A percentile compares a stretch with the other conserved stretches of the same genome.
Conservation (phyloP, 2,888 invertebrate genomes). For the Pegoplata infirma region DNA sequence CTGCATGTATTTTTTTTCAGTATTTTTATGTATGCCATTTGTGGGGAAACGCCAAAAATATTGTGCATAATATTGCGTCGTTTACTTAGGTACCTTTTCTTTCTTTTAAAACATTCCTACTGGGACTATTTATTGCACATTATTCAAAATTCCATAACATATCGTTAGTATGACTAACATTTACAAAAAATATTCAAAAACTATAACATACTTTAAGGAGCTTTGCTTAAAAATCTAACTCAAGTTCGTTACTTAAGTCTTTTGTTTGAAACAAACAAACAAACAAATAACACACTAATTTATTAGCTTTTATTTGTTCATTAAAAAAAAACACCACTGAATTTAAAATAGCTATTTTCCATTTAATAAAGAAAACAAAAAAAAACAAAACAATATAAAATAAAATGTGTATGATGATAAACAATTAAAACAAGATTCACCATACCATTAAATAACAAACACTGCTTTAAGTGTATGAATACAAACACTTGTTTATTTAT, state of each 20-base stretch:
- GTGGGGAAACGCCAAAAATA: too few species aligned
- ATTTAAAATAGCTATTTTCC: neutral
- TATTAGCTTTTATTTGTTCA: neutral
- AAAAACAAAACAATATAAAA: neutral
- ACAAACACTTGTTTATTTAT: conserved; percentile 15
- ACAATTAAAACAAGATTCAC: conserved; percentile 36
- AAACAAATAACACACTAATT: too few species aligned
- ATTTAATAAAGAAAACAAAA: too few species aligned
- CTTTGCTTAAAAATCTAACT: neutral
- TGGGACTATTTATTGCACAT: too few species aligned
- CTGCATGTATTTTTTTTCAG: too few species aligned
- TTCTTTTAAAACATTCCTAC: too few species aligned
- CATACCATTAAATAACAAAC: neutral
- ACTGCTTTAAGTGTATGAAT: neutral
- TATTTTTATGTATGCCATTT: too few species aligned
- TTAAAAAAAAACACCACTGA: neutral
- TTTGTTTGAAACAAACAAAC: neutral
- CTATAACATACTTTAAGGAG: conserved; percentile 33
- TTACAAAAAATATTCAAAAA: neutral
- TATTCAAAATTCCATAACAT: too few species aligned
- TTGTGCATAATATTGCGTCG: too few species aligned
- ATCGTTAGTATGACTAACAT: too few species aligned
- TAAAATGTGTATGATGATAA: conserved; percentile 9
- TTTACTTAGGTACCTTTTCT: too few species aligned
- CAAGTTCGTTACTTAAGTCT: conserved; percentile 29